Evolutionary conservation across 2,797 vertebrate genomes (phyloP), one percentile per base, ranked within the genome.

Genomic region (Semotilus atromaculatus): DNA sequence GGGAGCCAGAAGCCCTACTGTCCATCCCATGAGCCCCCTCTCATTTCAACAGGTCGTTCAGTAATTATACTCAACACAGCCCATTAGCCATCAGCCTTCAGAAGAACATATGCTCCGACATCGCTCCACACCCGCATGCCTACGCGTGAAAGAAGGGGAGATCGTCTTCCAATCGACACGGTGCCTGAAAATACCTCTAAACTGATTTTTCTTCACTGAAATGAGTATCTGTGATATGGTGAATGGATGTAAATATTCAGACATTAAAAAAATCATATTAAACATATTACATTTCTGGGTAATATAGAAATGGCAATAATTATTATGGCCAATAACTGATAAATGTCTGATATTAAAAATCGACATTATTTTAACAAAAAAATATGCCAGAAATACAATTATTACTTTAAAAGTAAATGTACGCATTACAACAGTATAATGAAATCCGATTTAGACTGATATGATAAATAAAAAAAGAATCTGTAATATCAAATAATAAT

Each of bases 41-140:
- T 86, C 64, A 88, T 86, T 89, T 87, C 89, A 89, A 88, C 89
- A 90, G 85, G 88, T 86, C 77, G 84, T 81, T 55, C 80, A 76
- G 82, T 87, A 90, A 89, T 89, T 89, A 88, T 43, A 75, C 87
- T 83, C 84, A 81, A 85, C 87, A 87, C 87, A 89, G 87, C 83
- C 88, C 87, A 89, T 89, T 89, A 89, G 74, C 85, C 86, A 87
- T 87, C 74, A 82, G 81, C 68, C 73, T 89, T 76, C 83, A 85
- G 66, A 88, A 70, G 71, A 77, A 74, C 76, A 83, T n/a, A 74
- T 85, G 81, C 78, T 85, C 48, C 58, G 62, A 73, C 77, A 78
- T 83, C 60, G 75, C 85, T 81, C 40, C 76, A 83, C 85, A 81
- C 67, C 67, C 29, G 58, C 85, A 84, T 82, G 82, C 75, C 86